Percentiles rank a stretch among this genome's conserved stretches.
phyloP scores from a whole-genome alignment of 2,888 invertebrate genomes.

The Drosophila lacicola region DNA sequence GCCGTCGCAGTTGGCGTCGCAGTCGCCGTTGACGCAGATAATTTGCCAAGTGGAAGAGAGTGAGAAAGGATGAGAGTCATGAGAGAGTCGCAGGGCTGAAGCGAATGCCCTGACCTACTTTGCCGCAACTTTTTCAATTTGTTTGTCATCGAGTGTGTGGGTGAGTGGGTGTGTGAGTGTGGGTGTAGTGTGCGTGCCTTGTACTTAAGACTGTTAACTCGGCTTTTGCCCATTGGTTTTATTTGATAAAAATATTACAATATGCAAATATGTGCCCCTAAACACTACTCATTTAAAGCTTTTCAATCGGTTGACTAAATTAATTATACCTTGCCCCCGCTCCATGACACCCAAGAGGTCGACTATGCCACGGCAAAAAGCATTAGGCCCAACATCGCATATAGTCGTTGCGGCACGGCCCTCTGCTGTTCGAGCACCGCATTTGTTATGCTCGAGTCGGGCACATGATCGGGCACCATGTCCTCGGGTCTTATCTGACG shows the following conservation, averaged over 20 bases:
- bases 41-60: constrained; percentile 63
- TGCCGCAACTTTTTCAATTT: constrained; percentile 73
- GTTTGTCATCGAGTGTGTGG: constrained; percentile 50
- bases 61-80: constrained; percentile 18
- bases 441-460: constrained; percentile 12
- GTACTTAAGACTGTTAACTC: constrained; percentile 25
- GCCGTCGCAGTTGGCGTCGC: constrained; percentile 12
- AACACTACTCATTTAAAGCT: constrained; percentile 67
- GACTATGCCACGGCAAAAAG: constrained; percentile 48
- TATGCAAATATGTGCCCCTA: constrained; percentile 54
- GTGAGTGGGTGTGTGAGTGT: constrained; percentile 15
- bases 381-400: constrained; percentile 54
- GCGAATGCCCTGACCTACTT: constrained; percentile 73
- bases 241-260: constrained; percentile 68
- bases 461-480: constrained; percentile 41
- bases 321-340: neutral
- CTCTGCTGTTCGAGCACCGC: constrained; percentile 29
- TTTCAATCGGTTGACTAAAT: constrained; percentile 51
- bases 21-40: constrained; percentile 63
- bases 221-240: constrained; percentile 64
- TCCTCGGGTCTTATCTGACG: constrained; percentile 44
- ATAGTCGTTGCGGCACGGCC: constrained; percentile 27
- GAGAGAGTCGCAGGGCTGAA: constrained; percentile 28
- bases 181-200: constrained; percentile 16
- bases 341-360: neutral